Evolutionary conservation across 2,888 invertebrate species (phyloP).

Genomic region (Ectemnius lituratus): DNA sequence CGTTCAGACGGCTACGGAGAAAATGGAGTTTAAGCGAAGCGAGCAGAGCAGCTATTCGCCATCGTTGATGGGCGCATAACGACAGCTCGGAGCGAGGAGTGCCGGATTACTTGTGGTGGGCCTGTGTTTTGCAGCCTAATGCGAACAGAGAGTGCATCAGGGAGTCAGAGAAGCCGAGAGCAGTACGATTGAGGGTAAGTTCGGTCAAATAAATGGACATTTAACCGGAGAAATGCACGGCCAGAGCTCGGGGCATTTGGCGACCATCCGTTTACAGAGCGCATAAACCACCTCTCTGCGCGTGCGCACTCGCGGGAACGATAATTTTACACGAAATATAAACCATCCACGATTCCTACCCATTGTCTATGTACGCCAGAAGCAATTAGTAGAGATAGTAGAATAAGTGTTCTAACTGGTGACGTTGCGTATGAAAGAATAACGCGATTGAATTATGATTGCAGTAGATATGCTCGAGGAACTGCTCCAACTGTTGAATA

Average conservation of each 20-base stretch:
- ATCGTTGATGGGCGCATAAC: conserved; percentile 70
- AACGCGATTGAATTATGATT: too few relatives aligned
- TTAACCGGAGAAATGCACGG: conserved; percentile 50
- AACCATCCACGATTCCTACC: conserved; percentile 12
- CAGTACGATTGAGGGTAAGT: conserved; percentile 56
- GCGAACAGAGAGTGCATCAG: conserved; percentile 37
- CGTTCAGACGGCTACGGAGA: conserved; percentile 66
- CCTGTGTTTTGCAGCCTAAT: conserved; percentile 65
- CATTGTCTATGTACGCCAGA: neutral
- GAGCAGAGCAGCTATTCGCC: conserved; percentile 72
- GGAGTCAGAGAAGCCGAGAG: conserved; percentile 32
- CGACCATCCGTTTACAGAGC: conserved; percentile 68
- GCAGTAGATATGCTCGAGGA: too few relatives aligned
- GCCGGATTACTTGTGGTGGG: conserved; percentile 45
- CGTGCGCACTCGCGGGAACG: conserved; percentile 70
- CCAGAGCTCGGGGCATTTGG: conserved; percentile 55
- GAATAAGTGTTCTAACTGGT: too few relatives aligned
- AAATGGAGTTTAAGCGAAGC: conserved; percentile 70
- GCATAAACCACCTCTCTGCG: conserved; percentile 66
- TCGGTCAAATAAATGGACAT: conserved; percentile 34
- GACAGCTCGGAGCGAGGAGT: conserved; percentile 57
- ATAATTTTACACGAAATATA: conserved; percentile 63
- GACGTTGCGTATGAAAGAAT: too few relatives aligned
- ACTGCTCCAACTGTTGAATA: too few relatives aligned
- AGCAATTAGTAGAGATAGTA: too few relatives aligned